These are phyloP conservation scores for Eristalinus sepulchralis DNA, from an alignment of 2,888 invertebrate species.

Conservation along the genomic window DNA sequence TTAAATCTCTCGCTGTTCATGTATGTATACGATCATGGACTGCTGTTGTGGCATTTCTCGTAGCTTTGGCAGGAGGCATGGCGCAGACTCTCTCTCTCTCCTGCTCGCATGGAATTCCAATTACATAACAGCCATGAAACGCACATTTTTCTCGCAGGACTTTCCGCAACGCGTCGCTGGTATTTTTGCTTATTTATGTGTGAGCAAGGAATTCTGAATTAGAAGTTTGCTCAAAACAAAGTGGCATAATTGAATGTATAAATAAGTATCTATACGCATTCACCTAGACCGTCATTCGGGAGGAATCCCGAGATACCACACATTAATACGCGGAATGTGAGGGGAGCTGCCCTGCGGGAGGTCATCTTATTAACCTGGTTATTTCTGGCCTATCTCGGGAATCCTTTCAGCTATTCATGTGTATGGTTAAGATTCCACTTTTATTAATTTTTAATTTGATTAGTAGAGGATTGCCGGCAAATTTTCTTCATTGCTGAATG, in stretches of 20 bases:
- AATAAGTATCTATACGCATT: not conserved
- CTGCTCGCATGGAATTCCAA: not conserved
- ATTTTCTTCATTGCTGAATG: not conserved
- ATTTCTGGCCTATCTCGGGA: not conserved
- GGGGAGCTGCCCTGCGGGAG: not conserved
- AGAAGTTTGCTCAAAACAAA: conserved; percentile 41
- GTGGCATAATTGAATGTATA: conserved; percentile 8
- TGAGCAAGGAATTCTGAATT: conserved; percentile 33
- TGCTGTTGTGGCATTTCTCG: not conserved
- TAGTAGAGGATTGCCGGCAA: not conserved
- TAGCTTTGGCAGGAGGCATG: not conserved
- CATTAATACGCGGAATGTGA: not conserved
- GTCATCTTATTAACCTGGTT: not conserved
- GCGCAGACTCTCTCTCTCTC: conserved; percentile 61
- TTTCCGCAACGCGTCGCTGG: not conserved
- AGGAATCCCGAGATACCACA: conserved; percentile 8
- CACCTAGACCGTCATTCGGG: conserved; percentile 5
- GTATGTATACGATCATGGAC: conserved; percentile 15
- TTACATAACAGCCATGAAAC: not conserved
- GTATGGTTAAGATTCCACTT: not conserved
- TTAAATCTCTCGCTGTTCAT: conserved; percentile 49
- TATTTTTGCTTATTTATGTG: conserved; percentile 34
- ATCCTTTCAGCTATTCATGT: not conserved
- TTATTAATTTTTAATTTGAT: not conserved
- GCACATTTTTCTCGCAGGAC: conserved; percentile 22